Evolutionary conservation across 2,888 invertebrate species (phyloP).

Genomic region (Dasypogon diadema): DNA sequence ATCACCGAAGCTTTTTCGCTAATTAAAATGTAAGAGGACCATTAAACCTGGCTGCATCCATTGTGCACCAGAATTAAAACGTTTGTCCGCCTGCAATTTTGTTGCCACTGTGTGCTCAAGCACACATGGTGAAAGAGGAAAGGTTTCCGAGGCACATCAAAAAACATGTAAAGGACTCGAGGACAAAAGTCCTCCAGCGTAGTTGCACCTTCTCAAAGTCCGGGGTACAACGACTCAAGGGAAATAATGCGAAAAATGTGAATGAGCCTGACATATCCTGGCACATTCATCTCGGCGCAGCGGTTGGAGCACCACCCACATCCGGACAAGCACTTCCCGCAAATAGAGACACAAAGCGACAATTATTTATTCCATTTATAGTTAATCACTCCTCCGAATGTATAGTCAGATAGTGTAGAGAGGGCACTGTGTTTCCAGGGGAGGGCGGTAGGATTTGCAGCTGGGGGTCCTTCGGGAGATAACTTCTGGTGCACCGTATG

Average conservation of each 20-base stretch:
- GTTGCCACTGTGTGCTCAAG: background rate
- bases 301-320: background rate
- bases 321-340: background rate
- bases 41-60: background rate
- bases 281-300: background rate
- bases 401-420: background rate
- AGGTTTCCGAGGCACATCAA: background rate
- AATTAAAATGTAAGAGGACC: conserved; percentile 7
- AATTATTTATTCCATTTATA: conserved; percentile 3
- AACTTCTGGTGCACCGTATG: background rate
- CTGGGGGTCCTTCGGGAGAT: background rate
- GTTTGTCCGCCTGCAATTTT: conserved; percentile 1
- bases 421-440: background rate
- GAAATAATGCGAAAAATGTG: background rate
- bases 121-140: background rate
- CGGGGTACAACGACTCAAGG: background rate
- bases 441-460: background rate
- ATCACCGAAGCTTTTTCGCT: conserved; percentile 4
- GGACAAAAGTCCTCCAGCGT: background rate
- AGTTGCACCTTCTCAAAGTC: background rate
- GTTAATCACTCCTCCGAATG: background rate
- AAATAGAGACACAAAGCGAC: background rate
- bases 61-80: conserved; percentile 2
- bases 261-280: background rate
- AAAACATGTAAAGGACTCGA: background rate